Evolutionary conservation across 1,140 invertebrate genomes (phyloP).

Genomic region (Solen grandis): DNA sequence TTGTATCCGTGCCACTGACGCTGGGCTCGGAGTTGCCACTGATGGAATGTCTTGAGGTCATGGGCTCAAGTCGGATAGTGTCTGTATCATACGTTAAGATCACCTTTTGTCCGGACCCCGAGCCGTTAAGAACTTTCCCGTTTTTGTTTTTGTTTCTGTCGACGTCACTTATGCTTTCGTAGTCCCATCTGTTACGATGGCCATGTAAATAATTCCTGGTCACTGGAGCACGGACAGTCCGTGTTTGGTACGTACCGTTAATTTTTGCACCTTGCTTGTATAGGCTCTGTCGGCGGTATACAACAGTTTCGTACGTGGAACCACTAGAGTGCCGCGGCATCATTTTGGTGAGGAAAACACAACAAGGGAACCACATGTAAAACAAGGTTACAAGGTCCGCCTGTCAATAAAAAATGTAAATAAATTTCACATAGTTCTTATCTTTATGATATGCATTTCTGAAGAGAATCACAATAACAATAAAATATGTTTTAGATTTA

Average conservation of each 20-base stretch:
- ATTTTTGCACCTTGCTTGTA: constrained; percentile 42
- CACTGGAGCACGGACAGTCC: constrained; percentile 10
- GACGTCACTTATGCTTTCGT: constrained; percentile 12
- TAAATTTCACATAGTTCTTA: too few species aligned
- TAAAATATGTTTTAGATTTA: too few species aligned
- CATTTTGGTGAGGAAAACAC: constrained; percentile 58
- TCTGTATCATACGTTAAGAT: constrained; percentile 30
- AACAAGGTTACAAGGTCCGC: constrained; percentile 57
- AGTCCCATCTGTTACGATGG: constrained; percentile 2
- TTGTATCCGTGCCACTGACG: too few species aligned
- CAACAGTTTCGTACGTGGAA: constrained; percentile 57
- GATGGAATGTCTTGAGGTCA: background rate
- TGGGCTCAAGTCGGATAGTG: constrained; percentile 33
- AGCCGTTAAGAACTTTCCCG: constrained; percentile 8
- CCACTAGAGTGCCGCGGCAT: constrained; percentile 55
- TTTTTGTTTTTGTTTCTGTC: background rate
- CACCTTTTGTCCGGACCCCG: constrained; percentile 31
- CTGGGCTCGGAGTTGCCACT: constrained; percentile 41
- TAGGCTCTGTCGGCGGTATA: constrained; percentile 46
- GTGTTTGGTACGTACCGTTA: constrained; percentile 37
- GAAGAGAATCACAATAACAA: too few species aligned
- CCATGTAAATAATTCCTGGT: constrained; percentile 2
- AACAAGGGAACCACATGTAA: constrained; percentile 59
- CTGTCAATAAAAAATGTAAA: constrained; percentile 41
- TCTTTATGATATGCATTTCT: too few species aligned